Percentiles rank a stretch among this genome's conserved stretches.
phyloP scores from a whole-genome alignment of 2,797 vertebrate species.

The Margarornis squamiger region DNA sequence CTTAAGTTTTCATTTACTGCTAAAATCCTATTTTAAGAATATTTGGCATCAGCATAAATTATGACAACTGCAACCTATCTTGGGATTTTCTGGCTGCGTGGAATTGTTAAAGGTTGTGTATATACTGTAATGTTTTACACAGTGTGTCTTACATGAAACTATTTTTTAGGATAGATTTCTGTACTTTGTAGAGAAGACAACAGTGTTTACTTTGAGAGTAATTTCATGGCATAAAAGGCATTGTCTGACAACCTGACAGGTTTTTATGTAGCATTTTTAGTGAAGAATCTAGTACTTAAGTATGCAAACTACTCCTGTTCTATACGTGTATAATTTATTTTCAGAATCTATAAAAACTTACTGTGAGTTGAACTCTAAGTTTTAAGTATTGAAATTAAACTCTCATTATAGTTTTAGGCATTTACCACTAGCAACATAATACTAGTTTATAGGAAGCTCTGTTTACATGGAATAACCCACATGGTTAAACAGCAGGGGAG shows the following conservation, averaged over 20 bases:
- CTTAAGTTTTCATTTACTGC: not conserved
- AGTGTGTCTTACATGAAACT: not conserved
- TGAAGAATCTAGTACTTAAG: not conserved
- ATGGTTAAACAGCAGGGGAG: slow-evolving; percentile 75
- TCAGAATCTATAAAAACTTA: slow-evolving; percentile 10
- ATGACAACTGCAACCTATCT: not conserved
- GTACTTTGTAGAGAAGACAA: not conserved
- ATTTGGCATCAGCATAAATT: not conserved
- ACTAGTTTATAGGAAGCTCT: slow-evolving; percentile 63
- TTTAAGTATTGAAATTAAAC: slow-evolving; percentile 67
- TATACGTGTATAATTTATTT: not conserved
- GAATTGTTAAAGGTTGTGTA: not conserved
- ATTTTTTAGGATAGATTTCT: not conserved
- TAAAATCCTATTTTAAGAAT: not conserved
- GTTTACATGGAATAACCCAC: slow-evolving; percentile 58
- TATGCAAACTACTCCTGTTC: not conserved
- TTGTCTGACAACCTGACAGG: not conserved
- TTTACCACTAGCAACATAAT: slow-evolving; percentile 57
- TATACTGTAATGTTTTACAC: not conserved
- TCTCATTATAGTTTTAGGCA: slow-evolving; percentile 59
- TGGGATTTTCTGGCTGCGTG: not conserved
- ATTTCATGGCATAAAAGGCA: not conserved
- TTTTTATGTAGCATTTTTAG: not conserved
- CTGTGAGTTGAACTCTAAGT: slow-evolving; percentile 5
- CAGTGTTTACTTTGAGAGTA: not conserved